These are phyloP conservation scores for Gorsachius magnificus DNA, from an alignment of 2,797 vertebrate species.

Conservation along the genomic window DNA sequence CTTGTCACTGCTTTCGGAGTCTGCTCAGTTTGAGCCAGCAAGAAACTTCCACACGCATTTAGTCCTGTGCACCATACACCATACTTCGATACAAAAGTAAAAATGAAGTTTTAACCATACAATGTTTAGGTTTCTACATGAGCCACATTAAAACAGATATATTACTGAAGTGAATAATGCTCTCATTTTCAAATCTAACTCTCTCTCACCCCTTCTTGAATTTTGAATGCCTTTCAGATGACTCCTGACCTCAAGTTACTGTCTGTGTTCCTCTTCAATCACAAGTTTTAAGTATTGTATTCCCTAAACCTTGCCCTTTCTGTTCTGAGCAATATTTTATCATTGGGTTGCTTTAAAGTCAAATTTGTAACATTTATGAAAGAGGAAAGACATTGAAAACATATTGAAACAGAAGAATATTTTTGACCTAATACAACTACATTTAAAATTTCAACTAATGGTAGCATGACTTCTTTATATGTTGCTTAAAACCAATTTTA, in stretches of 20 bases:
- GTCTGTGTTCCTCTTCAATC: background rate
- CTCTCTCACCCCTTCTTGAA: background rate
- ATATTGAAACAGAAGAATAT: background rate
- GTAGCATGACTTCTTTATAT: background rate
- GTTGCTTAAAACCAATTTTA: background rate
- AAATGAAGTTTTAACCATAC: background rate
- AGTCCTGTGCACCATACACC: accelerated
- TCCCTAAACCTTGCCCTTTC: background rate
- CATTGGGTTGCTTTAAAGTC: background rate
- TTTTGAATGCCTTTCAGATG: background rate
- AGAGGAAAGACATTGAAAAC: background rate
- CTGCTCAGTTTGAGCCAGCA: background rate
- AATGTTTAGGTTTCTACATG: background rate
- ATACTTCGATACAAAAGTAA: background rate
- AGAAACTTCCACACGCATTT: background rate
- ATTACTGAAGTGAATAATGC: background rate
- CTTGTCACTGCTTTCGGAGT: background rate
- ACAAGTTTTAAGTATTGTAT: background rate
- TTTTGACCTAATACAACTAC: background rate
- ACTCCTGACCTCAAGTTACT: background rate
- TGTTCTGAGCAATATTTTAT: background rate
- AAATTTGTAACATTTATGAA: background rate
- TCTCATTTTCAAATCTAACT: background rate
- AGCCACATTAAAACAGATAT: background rate
- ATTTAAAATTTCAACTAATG: background rate